Evolutionary conservation across 2,888 invertebrate species (phyloP), one percentile per base, ranked within the genome.

Genomic region (Phortica okadai): DNA sequence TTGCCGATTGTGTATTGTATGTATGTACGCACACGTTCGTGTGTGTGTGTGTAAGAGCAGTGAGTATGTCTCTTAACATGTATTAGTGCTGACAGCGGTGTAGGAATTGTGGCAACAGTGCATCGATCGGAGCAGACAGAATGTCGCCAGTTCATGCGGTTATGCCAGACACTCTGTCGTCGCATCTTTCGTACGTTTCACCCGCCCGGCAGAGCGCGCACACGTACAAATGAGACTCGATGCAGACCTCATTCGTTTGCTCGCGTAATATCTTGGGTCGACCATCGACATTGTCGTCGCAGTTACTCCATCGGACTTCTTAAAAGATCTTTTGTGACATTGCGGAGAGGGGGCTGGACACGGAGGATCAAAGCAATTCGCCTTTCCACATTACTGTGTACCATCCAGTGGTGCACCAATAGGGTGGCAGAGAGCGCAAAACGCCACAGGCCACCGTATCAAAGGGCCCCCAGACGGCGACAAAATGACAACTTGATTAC

Each of bases 101-200:
- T 59, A 21, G 82, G 84, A 90, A 91, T 84, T 87, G 81, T 92
- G 95, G 93, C 95, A 95, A 94, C 95, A 92, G 81, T 90, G 95
- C 93, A 90, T 90, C 94, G 94, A 95, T 95, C 94, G 93, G 83
- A 94, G 96, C 96, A 96, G 96, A 96, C 96, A 96, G 95, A 95
- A 96, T 96, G 96, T 96, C 96, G 96, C 96, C 96, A 94, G 94
- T 94, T 95, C 93, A 93, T 94, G 93, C 93, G 94, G 93, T 93
- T 89, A 88, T 86, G 90, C 95, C 94, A 95, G 95, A 95, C 95
- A 95, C 93, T 93, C 94, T 94, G 95, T 74, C 82, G 76, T 83
- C 82, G 82, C 82, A 82, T 81, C 82, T 78, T 81, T 81, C 78
- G 82, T 81, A 82, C 81, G 78, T 77, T 76, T 78, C 81, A 76